Conservation (phyloP, 2,113 vertebrate genomes). For the Cyprinodon brontotheroides region DNA sequence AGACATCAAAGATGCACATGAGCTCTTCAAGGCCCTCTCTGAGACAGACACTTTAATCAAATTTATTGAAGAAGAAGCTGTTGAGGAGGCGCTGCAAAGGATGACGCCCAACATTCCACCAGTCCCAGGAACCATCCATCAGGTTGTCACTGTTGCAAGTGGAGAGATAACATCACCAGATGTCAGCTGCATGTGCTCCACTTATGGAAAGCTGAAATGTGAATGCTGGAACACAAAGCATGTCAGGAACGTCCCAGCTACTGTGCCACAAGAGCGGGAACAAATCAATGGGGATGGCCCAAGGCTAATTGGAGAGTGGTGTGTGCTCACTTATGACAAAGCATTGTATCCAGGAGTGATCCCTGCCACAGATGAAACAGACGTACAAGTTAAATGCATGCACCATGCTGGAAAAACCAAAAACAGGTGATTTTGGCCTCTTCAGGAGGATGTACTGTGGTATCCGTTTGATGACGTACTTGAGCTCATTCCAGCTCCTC, state of each 20-base stretch:
- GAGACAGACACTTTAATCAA: neutral
- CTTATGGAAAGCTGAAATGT: neutral
- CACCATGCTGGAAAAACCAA: too few relatives aligned
- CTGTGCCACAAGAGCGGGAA: neutral
- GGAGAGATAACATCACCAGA: neutral
- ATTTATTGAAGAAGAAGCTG: neutral
- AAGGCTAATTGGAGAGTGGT: neutral
- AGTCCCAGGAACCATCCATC: slow-evolving; percentile 2
- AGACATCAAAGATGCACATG: neutral
- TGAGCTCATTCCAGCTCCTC: neutral
- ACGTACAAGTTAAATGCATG: too few relatives aligned
- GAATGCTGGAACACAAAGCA: too few relatives aligned
- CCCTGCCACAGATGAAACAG: neutral
- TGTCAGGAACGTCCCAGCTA: slow-evolving; percentile 1
- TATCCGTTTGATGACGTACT: neutral
- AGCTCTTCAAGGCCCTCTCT: neutral
- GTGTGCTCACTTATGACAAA: neutral
- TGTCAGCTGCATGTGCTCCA: slow-evolving; percentile 1
- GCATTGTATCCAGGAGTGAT: neutral
- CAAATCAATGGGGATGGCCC: slow-evolving; percentile 3
- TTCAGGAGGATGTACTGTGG: neutral
- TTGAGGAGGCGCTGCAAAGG: neutral
- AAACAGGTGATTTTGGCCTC: neutral
- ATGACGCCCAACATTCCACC: neutral
- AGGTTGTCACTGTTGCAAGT: neutral